phyloP scores from a whole-genome alignment of 2,113 vertebrate genomes.

The Pheucticus melanocephalus region DNA sequence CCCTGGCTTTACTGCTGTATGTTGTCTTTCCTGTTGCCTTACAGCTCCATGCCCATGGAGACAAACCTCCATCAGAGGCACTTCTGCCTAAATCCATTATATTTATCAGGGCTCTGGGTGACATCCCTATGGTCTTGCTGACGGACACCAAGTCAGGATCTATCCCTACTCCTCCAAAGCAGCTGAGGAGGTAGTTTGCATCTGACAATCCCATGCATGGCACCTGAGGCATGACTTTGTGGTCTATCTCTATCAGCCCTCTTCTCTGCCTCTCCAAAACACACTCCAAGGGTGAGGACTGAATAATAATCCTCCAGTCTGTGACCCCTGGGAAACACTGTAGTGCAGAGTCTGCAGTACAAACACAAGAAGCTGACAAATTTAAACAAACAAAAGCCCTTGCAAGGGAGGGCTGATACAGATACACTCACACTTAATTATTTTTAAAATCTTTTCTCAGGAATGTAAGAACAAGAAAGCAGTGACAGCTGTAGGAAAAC shows the following conservation, averaged over 20 bases:
- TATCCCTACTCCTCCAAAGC: neutral
- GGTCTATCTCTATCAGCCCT: neutral
- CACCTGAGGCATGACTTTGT: neutral
- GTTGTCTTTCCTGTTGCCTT: neutral
- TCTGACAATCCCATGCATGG: neutral
- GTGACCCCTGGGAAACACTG: neutral
- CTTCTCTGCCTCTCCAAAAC: neutral
- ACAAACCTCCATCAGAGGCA: neutral
- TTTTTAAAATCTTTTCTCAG: constrained; percentile 52
- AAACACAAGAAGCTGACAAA: neutral
- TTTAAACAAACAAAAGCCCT: constrained; percentile 41
- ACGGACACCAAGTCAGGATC: neutral
- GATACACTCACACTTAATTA: constrained; percentile 47
- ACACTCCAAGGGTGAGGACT: neutral
- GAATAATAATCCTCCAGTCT: neutral
- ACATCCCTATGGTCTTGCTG: neutral
- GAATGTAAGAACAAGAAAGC: constrained; percentile 22
- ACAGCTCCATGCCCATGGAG: neutral
- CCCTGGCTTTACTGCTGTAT: neutral
- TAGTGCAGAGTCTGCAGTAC: neutral
- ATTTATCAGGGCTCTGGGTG: neutral
- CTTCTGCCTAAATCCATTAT: neutral
- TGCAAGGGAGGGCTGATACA: constrained; percentile 9
- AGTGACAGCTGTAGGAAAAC: constrained; percentile 56
- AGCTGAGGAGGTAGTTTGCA: neutral